Base-by-base conservation (phyloP, 2,797 vertebrate species). In the Coracias cyanogaster region DNA sequence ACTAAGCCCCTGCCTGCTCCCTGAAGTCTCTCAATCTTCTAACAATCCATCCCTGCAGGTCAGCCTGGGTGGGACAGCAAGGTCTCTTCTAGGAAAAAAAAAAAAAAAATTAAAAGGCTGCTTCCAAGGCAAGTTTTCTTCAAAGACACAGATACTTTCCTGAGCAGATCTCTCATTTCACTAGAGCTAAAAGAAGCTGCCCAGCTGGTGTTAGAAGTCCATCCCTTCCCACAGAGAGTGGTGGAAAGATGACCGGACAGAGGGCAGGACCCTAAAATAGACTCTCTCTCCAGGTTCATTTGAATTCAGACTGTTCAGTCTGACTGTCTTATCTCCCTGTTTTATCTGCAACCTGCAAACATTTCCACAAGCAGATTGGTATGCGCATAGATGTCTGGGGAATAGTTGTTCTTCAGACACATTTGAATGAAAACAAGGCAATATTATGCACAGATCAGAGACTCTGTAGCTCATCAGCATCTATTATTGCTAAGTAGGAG, bases 361-460 rank as follows among this genome's bases (percentile, higher is more conserved):
- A 37, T 35, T 65, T 76, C 71, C 72, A 54, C 20, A 3, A 57
- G 78, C 20, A 76, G 54, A 82, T 89, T 60, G 54, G 74, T 73
- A 82, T 86, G 66, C 0, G 0, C 54, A 66, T 2, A 74, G 66
- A 31, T 9, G 35, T 66, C 74, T 91, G 54, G 49, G 71, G 88
- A 86, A 89, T 16, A 46, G 78, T 18, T 76, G 58, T 80, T 95
- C 78, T 90, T 90, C 58, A 83, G 61, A 64, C 19, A 66, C 35
- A 79, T 84, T 72, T 86, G 89, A 88, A 72, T 69, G 84, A 65
- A 84, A 96, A 93, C 94, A 93, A 92, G 58, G 84, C 89, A 76
- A 49, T 55, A 43, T 84, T 84, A 72, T 39, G 62, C 86, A 89
- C 81, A 86, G 80, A 93, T 83, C 80, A 83, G 82, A 91, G 91